Evolutionary conservation across 2,888 invertebrate genomes (phyloP).

Genomic region (Adineta ricciae): DNA sequence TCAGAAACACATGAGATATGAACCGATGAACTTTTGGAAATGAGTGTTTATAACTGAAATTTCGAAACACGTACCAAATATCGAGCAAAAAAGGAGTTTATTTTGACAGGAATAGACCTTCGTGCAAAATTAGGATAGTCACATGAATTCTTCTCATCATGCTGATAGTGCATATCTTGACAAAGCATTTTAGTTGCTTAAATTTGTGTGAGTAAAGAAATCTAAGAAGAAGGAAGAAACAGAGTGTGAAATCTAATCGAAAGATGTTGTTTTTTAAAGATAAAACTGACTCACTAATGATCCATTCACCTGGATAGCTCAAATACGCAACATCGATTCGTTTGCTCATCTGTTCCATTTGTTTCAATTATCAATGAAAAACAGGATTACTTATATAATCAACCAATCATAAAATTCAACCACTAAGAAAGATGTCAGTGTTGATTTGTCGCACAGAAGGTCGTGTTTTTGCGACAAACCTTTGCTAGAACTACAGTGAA

Average conservation of each 20-base stretch:
- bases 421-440: background rate
- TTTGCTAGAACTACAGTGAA: no score
- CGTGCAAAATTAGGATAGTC: background rate
- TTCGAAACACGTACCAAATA: no score
- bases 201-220: background rate
- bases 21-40: no score
- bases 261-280: background rate
- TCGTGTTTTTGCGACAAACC: no score
- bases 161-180: background rate
- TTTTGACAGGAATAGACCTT: background rate
- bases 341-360: background rate
- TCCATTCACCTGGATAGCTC: background rate
- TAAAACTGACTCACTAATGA: background rate
- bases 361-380: background rate
- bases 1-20: no score
- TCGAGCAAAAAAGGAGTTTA: background rate
- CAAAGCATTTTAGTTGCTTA: background rate
- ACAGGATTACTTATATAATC: background rate
- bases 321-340: background rate
- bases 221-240: background rate
- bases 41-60: no score
- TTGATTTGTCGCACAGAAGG: background rate
- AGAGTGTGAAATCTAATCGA: no score
- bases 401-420: background rate
- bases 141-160: background rate